These are phyloP conservation scores for Campaea margaritaria DNA, from an alignment of 2,888 invertebrate genomes.

Conservation along the genomic window DNA sequence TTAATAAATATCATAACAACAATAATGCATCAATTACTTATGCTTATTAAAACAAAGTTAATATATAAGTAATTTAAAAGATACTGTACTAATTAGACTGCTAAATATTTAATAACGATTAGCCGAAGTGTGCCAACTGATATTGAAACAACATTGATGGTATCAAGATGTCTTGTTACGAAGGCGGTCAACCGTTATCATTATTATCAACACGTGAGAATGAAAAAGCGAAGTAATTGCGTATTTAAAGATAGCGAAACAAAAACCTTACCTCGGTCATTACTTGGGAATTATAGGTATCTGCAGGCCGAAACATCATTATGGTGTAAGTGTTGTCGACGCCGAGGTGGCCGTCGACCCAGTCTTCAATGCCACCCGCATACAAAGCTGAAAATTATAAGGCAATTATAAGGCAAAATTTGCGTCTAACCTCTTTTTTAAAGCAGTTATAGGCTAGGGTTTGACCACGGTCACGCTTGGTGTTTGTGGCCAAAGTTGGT, in stretches of 20 bases:
- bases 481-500: no score
- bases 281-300: slow-evolving; percentile 63
- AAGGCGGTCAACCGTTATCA: slow-evolving; percentile 1
- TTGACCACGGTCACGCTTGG: no score
- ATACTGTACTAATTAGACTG: no score
- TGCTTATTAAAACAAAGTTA: no score
- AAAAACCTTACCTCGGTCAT: slow-evolving; percentile 61
- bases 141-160: neutral
- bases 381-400: slow-evolving; percentile 67
- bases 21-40: no score
- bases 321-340: slow-evolving; percentile 78
- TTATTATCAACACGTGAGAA: slow-evolving; percentile 11
- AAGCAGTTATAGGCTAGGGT: no score
- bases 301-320: slow-evolving; percentile 72
- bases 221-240: slow-evolving; percentile 1
- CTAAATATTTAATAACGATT: neutral
- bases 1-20: no score
- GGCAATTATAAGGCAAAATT: neutral
- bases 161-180: neutral
- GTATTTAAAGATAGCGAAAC: slow-evolving; percentile 12
- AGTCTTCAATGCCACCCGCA: slow-evolving; percentile 79
- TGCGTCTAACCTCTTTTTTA: no score
- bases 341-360: slow-evolving; percentile 78
- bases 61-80: no score
- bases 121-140: neutral